Conservation (phyloP, 2,888 invertebrate genomes). For the Dasypogon diadema region DNA sequence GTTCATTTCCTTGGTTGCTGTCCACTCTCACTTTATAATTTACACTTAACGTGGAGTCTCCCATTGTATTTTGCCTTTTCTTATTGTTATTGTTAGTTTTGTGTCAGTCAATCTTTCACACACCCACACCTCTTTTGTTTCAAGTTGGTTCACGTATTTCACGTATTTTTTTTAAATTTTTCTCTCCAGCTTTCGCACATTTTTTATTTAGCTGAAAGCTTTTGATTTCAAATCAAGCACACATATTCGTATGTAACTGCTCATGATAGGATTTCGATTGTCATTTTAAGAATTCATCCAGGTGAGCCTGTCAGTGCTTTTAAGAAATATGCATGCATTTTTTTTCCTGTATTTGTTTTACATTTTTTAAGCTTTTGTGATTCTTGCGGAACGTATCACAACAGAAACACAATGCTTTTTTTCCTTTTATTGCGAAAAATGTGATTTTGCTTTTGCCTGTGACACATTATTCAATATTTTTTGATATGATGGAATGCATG, state of each 20-base stretch:
- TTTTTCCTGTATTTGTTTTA: background rate
- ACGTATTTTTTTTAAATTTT: background rate
- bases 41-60: background rate
- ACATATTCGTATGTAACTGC: conserved; percentile 22
- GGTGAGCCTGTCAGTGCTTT: conserved; percentile 31
- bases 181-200: conserved; percentile 29
- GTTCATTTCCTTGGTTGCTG: background rate
- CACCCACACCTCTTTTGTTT: background rate
- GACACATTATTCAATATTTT: no score
- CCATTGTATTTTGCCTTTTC: background rate
- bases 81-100: background rate
- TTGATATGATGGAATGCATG: no score
- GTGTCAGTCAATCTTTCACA: conserved; percentile 1
- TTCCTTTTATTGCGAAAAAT: no score
- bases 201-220: conserved; percentile 34
- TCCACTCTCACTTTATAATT: background rate
- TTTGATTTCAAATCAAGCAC: conserved; percentile 19
- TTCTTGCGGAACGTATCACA: no score
- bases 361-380: no score
- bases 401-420: no score
- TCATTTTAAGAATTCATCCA: conserved; percentile 27
- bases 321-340: conserved; percentile 21
- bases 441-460: no score
- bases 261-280: conserved; percentile 29
- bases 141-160: background rate